Base-by-base conservation (phyloP, 30 jellyfish, hydroid and myxozoan genomes). In the Cassiopea andromeda region DNA sequence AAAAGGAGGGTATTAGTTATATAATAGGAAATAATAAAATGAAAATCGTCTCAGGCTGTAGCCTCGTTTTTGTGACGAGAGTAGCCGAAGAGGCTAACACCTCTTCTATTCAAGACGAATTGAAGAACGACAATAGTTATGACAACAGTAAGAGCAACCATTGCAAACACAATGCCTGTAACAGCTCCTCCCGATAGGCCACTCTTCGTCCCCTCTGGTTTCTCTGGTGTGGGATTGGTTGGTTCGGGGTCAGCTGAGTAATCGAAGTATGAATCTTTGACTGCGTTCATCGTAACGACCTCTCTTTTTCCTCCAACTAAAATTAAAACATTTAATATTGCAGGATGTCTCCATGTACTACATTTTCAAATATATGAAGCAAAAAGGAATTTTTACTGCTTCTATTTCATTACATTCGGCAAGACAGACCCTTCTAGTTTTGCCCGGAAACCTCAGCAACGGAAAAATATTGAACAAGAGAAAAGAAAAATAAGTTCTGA, bases 61-160 rank as follows among this genome's bases (percentile, higher is more conserved):
- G 84, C 75, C 19, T 85, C 93, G 43, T 76, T 66, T 44, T 68
- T 59, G 59, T 61, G 85, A 48, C 93, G 69, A 9, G 85, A n/a
- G 70, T 75, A 86, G 69, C 46, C 43, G 60, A 86, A 75, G 69
- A 86, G 73, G 27, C 54, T 82, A 16, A 86, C 75, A 2, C 93
- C 93, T 16, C 93, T 75, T 54, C 93, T 18, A 44, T 75, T 86
- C 89, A 86, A 85, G 18, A 86, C 64, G 58, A 86, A 46, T 57
- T 86, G 85, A 73, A 86, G 43, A 6, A 57, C 78, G 1, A 48
- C 82, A 3, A 86, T 60, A 9, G 93, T 86, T 3, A 75, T 47
- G 2, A 77, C 18, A 54, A 86, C 80, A 10, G 93, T 84, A 19
- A 86, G 10, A 15, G 76, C 60, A 69, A 86, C 48, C 77, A 86